These are phyloP conservation scores for Adelosebastes latens DNA, from an alignment of 2,797 vertebrate species.

Conservation along the genomic window DNA sequence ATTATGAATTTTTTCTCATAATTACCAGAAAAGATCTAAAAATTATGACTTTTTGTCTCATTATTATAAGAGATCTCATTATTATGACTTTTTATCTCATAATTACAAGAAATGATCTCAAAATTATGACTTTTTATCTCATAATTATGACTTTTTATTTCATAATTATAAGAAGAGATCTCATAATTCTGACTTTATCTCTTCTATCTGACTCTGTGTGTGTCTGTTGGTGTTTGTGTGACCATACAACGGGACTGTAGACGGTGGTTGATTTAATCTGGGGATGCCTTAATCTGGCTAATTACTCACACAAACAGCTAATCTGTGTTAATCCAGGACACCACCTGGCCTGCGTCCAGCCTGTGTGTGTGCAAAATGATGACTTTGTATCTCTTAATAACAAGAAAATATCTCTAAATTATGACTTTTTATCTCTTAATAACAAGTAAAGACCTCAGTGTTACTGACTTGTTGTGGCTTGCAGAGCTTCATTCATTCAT, in stretches of 20 bases:
- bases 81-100: too few species aligned
- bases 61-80: too few species aligned
- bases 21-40: too few species aligned
- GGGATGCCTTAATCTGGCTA: conserved; percentile 44
- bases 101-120: background rate
- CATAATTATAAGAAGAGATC: too few species aligned
- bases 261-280: conserved; percentile 47
- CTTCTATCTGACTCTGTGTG: background rate
- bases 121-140: too few species aligned
- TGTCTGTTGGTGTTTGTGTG: conserved; percentile 11
- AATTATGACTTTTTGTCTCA: too few species aligned
- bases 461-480: background rate
- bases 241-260: conserved; percentile 7
- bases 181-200: too few species aligned
- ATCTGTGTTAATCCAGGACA: conserved; percentile 67
- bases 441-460: too few species aligned
- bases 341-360: conserved; percentile 62
- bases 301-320: conserved; percentile 43
- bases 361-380: background rate
- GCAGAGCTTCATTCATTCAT: conserved; percentile 12
- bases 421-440: background rate
- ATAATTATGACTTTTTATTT: too few species aligned
- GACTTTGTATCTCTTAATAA: background rate
- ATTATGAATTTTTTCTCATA: too few species aligned
- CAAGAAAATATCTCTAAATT: too few species aligned